These are phyloP conservation scores for Cossypha dichroa DNA, from an alignment of 2,797 vertebrate species.

Conservation along the genomic window DNA sequence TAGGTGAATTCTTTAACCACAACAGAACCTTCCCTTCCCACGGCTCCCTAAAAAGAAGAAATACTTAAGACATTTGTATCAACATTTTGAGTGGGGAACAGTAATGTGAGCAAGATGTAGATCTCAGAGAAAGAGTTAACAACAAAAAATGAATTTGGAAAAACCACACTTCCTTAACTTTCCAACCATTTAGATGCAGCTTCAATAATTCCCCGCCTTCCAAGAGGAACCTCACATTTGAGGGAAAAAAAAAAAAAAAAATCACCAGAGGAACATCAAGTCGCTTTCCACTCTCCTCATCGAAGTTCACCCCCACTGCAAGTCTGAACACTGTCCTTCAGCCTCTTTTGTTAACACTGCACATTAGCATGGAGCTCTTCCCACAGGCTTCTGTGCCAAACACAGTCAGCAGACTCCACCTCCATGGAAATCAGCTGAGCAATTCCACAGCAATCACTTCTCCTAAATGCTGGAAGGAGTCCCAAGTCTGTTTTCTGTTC, in stretches of 20 bases:
- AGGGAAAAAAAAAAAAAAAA: not conserved
- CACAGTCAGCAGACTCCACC: not conserved
- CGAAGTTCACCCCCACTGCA: not conserved
- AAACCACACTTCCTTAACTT: not conserved
- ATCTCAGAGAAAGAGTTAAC: not conserved
- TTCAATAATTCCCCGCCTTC: not conserved
- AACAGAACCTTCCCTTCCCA: not conserved
- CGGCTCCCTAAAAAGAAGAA: not conserved
- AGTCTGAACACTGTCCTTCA: not conserved
- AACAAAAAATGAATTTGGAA: not conserved
- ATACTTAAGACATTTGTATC: not conserved
- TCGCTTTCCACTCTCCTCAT: not conserved
- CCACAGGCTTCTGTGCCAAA: not conserved
- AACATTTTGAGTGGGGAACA: not conserved
- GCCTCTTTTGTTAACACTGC: not conserved
- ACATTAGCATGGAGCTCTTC: not conserved
- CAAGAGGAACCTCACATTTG: not conserved
- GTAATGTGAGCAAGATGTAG: rapidly evolving
- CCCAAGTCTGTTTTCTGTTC: not conserved
- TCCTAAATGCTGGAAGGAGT: not conserved
- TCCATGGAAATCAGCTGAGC: not conserved
- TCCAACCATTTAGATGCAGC: not conserved
- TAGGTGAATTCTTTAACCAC: not conserved
- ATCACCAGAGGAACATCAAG: not conserved
- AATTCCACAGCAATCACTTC: not conserved